Evolutionary conservation across 2,888 invertebrate species (phyloP).

Genomic region (Athalia rosae): DNA sequence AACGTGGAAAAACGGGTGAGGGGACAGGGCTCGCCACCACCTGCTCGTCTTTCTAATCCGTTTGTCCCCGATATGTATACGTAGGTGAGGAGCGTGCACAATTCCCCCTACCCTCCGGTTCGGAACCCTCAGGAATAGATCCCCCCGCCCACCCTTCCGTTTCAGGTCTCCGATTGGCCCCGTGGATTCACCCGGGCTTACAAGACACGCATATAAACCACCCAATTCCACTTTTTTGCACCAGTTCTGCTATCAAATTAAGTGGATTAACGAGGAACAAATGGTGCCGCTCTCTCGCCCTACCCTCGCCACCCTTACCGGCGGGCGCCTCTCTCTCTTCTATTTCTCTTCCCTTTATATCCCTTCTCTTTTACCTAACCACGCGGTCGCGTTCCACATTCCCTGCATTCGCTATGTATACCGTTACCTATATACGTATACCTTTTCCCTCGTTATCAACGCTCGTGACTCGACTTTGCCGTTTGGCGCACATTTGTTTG

Average conservation of each 20-base stretch:
- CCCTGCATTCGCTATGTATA: too few relatives aligned
- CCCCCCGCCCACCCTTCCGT: too few relatives aligned
- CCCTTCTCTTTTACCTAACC: neutral
- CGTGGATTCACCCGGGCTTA: constrained; percentile 30
- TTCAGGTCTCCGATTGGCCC: neutral
- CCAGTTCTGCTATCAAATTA: constrained; percentile 35
- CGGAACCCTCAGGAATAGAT: too few relatives aligned
- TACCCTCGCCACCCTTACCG: neutral
- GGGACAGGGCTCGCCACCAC: constrained; percentile 10
- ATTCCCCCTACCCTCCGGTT: too few relatives aligned
- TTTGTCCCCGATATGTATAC: constrained; percentile 10
- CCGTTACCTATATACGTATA: too few relatives aligned
- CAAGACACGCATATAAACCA: constrained; percentile 37
- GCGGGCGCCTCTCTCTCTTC: neutral
- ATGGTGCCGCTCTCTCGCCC: constrained; percentile 20
- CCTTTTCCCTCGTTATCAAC: constrained; percentile 32
- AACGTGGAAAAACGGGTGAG: neutral
- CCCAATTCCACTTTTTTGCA: constrained; percentile 23
- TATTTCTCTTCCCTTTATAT: neutral
- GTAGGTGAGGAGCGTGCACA: constrained; percentile 6
- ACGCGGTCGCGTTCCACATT: too few relatives aligned
- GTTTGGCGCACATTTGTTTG: constrained; percentile 17
- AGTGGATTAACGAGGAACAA: constrained; percentile 39
- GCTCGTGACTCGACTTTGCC: constrained; percentile 34
- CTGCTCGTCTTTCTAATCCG: constrained; percentile 38